phyloP scores from a whole-genome alignment of 2,113 vertebrate species.

The Anser cygnoides region DNA sequence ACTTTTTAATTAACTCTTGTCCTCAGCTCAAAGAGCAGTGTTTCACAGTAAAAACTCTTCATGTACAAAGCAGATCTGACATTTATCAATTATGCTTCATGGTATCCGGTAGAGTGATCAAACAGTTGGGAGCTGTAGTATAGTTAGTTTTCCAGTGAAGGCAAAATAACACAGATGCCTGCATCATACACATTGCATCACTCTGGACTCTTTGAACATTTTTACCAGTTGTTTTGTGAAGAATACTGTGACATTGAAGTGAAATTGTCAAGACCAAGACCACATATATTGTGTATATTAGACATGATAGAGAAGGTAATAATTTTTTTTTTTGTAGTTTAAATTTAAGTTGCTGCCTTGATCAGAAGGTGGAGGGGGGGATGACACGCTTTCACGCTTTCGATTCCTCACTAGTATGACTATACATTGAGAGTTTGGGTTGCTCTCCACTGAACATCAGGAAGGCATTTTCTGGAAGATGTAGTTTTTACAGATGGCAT shows the following conservation, averaged over 20 bases:
- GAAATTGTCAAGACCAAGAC: neutral
- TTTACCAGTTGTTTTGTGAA: neutral
- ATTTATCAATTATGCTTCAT: conserved; percentile 56
- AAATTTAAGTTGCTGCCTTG: neutral
- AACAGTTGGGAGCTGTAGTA: neutral
- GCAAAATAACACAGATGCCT: neutral
- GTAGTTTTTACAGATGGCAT: neutral
- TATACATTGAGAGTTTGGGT: neutral
- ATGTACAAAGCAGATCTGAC: conserved; percentile 56
- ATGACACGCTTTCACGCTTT: no score
- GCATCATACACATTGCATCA: neutral
- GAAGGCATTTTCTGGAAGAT: neutral
- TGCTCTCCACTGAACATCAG: neutral
- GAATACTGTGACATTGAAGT: neutral
- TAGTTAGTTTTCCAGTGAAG: neutral
- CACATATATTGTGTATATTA: neutral
- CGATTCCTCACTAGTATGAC: rapidly evolving
- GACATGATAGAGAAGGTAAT: neutral
- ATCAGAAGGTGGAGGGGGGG: neutral
- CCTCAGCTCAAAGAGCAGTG: conserved; percentile 56
- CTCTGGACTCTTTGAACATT: neutral
- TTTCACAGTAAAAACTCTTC: conserved; percentile 54
- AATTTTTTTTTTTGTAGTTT: neutral
- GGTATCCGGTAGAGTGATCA: conserved; percentile 16
- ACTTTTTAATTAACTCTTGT: conserved; percentile 71